Base-by-base conservation (phyloP, 2,797 vertebrate species). In the Mus spretus region DNA sequence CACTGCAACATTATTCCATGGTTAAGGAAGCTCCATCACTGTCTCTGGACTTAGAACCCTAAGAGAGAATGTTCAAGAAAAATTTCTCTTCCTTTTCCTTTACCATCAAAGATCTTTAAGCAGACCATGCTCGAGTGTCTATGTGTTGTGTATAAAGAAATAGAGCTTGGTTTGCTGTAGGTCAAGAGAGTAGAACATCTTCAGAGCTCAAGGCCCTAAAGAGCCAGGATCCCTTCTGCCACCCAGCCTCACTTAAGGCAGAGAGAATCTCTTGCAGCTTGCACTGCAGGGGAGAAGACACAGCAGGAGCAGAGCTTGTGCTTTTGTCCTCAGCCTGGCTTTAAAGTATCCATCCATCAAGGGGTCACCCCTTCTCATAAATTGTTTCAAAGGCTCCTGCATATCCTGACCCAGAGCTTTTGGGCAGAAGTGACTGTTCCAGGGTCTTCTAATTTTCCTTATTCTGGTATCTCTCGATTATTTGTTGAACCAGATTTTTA, bases 41-140 rank as follows among this genome's bases (percentile, higher is more conserved):
- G 61, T 83, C 67, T 84, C 88, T 86, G 75, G 94, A 47, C 40
- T 90, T 44, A 37, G 3, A 40, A 72, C 50, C 44, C 37, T 31
- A 72, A 91, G 65, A 92, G 50, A 81, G 11, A 19, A 28, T 87
- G 67, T 87, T 72, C 6, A 77, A 63, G 74, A 91, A 78, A 28
- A 8, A 6, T 79, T 87, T 75, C 59, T 55, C 63, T 79, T 91
- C 79, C 20, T 17, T 95, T 93, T 93, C 44, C 55, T 37, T 93
- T 81, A 70, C 44, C 75, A 74, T 84, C n/a, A 81, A n/a, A 86
- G 44, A 75, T 65, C 89, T 97, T 78, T 63, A 84, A 88, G 57
- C 12, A 24, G 6, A 17, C 77, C 44, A 2, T 0, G 0, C 2
- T 61, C 0, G 26, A 80, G 12, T 84, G 75, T 88, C 70, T 44